A percentile compares a stretch with the other conserved stretches of the same genome.
These are phyloP conservation scores for Physocephala rufipes DNA, from an alignment of 2,888 invertebrate genomes.

Conservation along the genomic window DNA sequence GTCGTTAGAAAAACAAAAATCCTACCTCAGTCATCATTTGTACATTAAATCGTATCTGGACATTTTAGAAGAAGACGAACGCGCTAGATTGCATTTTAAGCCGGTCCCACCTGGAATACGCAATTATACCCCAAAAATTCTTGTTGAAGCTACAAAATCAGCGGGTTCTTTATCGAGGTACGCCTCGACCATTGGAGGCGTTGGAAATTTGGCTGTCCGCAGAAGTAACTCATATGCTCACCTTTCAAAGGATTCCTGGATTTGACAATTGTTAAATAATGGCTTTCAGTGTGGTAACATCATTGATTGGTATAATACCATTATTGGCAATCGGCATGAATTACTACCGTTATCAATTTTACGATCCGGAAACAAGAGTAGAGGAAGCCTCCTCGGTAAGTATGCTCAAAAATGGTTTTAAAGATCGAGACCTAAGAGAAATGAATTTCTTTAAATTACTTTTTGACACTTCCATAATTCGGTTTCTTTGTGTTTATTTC, in stretches of 20 bases:
- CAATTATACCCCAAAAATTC: conserved; percentile 77
- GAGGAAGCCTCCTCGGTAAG: conserved; percentile 77
- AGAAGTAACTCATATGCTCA: conserved; percentile 23
- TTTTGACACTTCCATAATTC: too few relatives aligned
- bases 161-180: conserved; percentile 49
- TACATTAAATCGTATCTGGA: conserved; percentile 70
- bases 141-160: conserved; percentile 60
- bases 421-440: too few relatives aligned
- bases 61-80: conserved; percentile 67
- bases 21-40: conserved; percentile 69
- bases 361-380: conserved; percentile 84
- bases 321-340: conserved; percentile 83
- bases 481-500: too few relatives aligned
- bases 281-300: conserved; percentile 72
- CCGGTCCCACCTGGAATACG: conserved; percentile 72
- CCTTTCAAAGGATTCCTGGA: conserved; percentile 70
- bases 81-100: conserved; percentile 65
- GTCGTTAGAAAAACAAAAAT: conserved; percentile 62
- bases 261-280: conserved; percentile 68
- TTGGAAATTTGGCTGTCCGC: conserved; percentile 14
- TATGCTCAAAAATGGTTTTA: conserved; percentile 43
- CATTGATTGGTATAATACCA: conserved; percentile 80
- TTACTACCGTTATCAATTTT: conserved; percentile 80
- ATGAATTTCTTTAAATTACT: too few relatives aligned
- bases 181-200: conserved; percentile 47